Base-by-base conservation (phyloP, 2,113 vertebrate species). In the Lophotis ruficrista region DNA sequence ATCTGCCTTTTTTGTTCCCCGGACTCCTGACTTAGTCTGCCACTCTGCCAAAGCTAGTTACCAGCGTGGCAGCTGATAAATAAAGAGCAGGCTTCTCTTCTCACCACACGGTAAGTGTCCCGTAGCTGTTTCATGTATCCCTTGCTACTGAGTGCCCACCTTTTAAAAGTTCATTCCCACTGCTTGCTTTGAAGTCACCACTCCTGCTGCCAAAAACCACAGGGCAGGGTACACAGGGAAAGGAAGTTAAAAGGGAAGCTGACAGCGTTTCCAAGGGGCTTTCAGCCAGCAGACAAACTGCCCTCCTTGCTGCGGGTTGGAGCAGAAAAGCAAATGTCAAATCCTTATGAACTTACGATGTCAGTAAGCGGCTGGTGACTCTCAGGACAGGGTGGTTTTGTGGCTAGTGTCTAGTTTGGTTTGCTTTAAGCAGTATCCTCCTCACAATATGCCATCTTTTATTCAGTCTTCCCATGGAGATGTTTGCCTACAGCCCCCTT, bases 41-140 rank as follows among this genome's bases (percentile, higher is more conserved):
- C 53, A 15, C 47, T 88, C 86, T 87, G 89, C 84, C 87, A 90
- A 83, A 90, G 41, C 37, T 22, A 37, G 62, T 93, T 92, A 95
- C 35, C 61, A 60, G 37, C 1, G 2, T 27, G 54, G 93, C 76
- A 79, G 56, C 60, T 84, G 83, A 91, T 75, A 87, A 95, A 90
- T 50, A 96, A 90, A 84, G 68, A 58, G 48, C 76, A 84, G 75
- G 28, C 33, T 90, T 65, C 71, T 54, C 41, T 83, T 93, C 41
- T 38, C 37, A 61, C 60, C 3, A 21, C 72, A 28, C 50, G 68
- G 25, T 14, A 83, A 30, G 14, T 71, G 57, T 28, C 47, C 43
- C 90, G 47, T 81, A 87, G 45, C 61, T 89, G n/a, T 41, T 41
- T 82, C 84, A 93, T 79, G 14, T 24, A 73, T 82, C 31, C 75